A percentile compares a stretch with the other conserved stretches of the same genome.
Evolutionary conservation across 2,113 vertebrate genomes (phyloP).

Genomic region (Dasypus novemcinctus): DNA sequence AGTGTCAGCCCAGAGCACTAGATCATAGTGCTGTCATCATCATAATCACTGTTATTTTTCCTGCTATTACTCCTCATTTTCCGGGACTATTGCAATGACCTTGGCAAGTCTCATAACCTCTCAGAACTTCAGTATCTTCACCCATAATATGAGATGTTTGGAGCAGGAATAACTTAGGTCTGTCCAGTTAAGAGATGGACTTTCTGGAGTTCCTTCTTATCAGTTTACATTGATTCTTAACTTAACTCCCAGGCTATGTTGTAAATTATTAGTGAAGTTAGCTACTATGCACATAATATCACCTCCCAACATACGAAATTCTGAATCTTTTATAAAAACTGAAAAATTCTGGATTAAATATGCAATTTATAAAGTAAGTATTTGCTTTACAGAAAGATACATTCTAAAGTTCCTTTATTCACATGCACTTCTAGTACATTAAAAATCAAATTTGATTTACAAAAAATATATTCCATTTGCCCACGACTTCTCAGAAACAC

Average conservation of each 20-base stretch:
- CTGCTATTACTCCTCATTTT: slow-evolving; percentile 57
- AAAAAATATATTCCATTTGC: slow-evolving; percentile 38
- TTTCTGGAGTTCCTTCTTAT: background rate
- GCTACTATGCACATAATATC: background rate
- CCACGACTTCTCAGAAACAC: slow-evolving; percentile 27
- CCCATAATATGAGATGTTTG: slow-evolving; percentile 37
- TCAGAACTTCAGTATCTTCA: slow-evolving; percentile 52
- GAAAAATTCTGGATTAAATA: slow-evolving; percentile 15
- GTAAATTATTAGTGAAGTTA: slow-evolving; percentile 10
- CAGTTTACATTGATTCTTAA: slow-evolving; percentile 5
- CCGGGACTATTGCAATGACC: slow-evolving; percentile 47
- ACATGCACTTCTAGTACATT: background rate
- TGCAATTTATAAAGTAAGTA: slow-evolving; percentile 17
- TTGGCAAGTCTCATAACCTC: slow-evolving; percentile 57
- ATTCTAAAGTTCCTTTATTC: background rate
- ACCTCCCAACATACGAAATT: background rate
- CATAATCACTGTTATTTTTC: slow-evolving; percentile 64
- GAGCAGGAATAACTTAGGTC: slow-evolving; percentile 5
- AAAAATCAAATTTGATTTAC: slow-evolving; percentile 56
- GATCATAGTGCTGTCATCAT: slow-evolving; percentile 64
- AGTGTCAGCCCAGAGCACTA: slow-evolving; percentile 53
- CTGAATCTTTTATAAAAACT: slow-evolving; percentile 12
- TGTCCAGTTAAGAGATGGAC: background rate
- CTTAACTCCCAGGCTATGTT: background rate
- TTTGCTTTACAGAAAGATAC: slow-evolving; percentile 31